Evolutionary conservation across 2,888 invertebrate species (phyloP).

Genomic region (Smittia sp.): DNA sequence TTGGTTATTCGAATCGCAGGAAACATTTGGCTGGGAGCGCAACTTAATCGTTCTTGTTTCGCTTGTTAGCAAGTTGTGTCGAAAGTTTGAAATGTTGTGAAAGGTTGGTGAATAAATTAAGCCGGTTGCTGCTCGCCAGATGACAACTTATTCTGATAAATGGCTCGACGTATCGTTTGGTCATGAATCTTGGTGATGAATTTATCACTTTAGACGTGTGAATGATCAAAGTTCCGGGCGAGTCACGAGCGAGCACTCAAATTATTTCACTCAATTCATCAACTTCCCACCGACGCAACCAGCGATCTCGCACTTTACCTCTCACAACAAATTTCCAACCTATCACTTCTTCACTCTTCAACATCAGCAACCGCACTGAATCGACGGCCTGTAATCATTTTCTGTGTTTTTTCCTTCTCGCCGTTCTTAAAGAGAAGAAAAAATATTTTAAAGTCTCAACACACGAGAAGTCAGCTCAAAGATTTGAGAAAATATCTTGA

Average conservation of each 20-base stretch:
- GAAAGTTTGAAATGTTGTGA: background rate
- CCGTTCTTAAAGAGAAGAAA: slow-evolving; percentile 38
- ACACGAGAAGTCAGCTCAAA: background rate
- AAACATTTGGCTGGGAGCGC: no score
- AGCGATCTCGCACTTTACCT: background rate
- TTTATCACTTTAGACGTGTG: background rate
- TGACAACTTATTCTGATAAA: slow-evolving; percentile 15
- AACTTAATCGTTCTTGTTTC: no score
- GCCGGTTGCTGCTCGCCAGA: background rate
- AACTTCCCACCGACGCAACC: background rate
- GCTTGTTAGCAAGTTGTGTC: no score
- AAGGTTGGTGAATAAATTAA: background rate
- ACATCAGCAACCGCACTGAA: slow-evolving; percentile 38
- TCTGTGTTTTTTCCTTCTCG: slow-evolving; percentile 8
- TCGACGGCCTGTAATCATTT: slow-evolving; percentile 24
- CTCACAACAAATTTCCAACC: background rate
- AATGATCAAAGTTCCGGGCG: background rate
- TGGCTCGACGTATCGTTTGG: background rate
- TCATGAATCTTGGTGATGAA: background rate
- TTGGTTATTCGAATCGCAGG: no score
- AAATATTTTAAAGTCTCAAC: slow-evolving; percentile 23
- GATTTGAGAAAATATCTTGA: background rate
- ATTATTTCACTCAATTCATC: slow-evolving; percentile 1
- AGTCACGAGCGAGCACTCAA: background rate
- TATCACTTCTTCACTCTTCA: slow-evolving; percentile 37